A percentile compares a stretch with the other conserved stretches of the same genome.
Conservation (phyloP, 1,140 invertebrate genomes). For the Brachystomella parvula region DNA sequence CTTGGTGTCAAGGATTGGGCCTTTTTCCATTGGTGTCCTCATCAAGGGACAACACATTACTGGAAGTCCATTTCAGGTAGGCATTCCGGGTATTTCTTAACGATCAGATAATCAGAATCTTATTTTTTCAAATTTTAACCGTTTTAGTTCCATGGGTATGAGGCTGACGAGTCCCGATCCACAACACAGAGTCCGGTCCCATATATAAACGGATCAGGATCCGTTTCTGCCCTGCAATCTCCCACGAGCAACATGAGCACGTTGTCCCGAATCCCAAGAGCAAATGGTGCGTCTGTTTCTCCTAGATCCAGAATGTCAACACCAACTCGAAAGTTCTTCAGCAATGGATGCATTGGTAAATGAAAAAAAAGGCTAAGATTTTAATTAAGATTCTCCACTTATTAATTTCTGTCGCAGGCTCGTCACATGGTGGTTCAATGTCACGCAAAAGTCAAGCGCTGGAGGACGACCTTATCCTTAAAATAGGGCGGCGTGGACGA, state of each 20-base stretch:
- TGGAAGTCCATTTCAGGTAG: slow-evolving; percentile 35
- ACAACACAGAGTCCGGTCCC: slow-evolving; percentile 28
- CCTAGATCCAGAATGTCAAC: slow-evolving; percentile 37
- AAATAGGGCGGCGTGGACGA: slow-evolving; percentile 48
- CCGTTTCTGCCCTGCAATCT: slow-evolving; percentile 12
- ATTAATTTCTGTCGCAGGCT: slow-evolving; percentile 35
- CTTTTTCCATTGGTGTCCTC: slow-evolving; percentile 28
- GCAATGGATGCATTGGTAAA: slow-evolving; percentile 24
- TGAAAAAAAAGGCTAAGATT: not conserved
- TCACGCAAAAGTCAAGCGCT: slow-evolving; percentile 46
- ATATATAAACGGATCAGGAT: slow-evolving; percentile 17
- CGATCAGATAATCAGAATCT: too few species aligned
- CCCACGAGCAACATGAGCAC: slow-evolving; percentile 20
- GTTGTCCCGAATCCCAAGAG: slow-evolving; percentile 34
- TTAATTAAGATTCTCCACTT: not conserved
- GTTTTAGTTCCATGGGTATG: slow-evolving; percentile 35
- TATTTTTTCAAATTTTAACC: too few species aligned
- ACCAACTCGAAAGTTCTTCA: slow-evolving; percentile 33
- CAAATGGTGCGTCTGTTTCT: slow-evolving; percentile 33
- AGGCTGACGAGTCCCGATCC: slow-evolving; percentile 24
- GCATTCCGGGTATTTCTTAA: too few species aligned
- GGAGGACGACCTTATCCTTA: slow-evolving; percentile 47
- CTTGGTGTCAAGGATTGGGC: slow-evolving; percentile 29
- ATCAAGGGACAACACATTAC: slow-evolving; percentile 33
- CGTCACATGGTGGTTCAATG: slow-evolving; percentile 41